Conservation (phyloP, 2,888 invertebrate species). For the Brachyopa scutellaris region DNA sequence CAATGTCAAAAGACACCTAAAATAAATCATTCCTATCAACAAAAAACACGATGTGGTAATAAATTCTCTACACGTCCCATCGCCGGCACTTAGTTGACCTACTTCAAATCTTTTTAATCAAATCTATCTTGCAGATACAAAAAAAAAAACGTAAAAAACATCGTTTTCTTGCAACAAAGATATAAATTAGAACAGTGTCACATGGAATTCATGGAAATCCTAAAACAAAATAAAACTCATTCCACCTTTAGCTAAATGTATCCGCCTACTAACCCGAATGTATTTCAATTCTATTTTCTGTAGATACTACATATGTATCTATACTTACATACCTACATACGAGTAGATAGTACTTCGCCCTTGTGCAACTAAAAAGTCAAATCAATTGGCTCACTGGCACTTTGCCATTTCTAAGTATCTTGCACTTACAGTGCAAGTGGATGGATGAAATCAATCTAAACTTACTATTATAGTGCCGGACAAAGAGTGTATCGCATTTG, state of each 20-base stretch:
- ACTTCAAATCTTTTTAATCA: too few species aligned
- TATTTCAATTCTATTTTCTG: constrained; percentile 53
- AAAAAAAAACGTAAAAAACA: too few species aligned
- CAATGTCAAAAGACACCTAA: too few species aligned
- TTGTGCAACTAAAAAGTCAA: constrained; percentile 56
- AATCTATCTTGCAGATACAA: too few species aligned
- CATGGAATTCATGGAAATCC: neutral
- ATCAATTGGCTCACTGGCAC: constrained; percentile 44
- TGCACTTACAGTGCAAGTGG: constrained; percentile 37
- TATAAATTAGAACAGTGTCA: too few species aligned
- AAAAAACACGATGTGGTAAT: too few species aligned
- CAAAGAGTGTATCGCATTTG: constrained; percentile 37
- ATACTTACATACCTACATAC: neutral
- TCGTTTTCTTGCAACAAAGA: too few species aligned
- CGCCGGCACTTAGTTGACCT: too few species aligned
- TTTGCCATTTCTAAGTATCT: constrained; percentile 50
- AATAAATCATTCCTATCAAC: too few species aligned
- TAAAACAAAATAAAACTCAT: neutral
- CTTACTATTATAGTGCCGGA: constrained; percentile 8
- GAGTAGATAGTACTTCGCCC: too few species aligned
- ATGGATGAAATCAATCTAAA: constrained; percentile 21
- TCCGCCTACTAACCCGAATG: constrained; percentile 68
- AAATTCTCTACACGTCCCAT: too few species aligned
- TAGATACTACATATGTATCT: neutral
- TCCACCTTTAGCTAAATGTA: neutral